Conservation (phyloP, 2,888 invertebrate genomes). For the Linnaemya vulpina region DNA sequence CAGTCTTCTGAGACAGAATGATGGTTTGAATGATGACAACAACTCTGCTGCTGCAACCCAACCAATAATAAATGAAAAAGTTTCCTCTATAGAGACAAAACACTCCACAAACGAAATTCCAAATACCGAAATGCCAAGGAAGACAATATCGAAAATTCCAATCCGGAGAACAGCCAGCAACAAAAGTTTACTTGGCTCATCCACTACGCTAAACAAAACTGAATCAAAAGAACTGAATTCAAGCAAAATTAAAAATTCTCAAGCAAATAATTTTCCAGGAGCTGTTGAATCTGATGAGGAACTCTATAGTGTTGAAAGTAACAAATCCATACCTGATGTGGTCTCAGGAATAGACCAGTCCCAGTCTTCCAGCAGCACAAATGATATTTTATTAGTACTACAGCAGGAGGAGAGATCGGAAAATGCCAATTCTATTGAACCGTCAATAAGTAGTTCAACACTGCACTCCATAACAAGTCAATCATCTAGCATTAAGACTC, state of each 20-base stretch:
- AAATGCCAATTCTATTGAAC: conserved; percentile 55
- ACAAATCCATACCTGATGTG: conserved; percentile 67
- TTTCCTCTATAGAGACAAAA: not conserved
- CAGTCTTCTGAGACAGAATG: not conserved
- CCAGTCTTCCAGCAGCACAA: conserved; percentile 74
- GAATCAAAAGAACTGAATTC: not conserved
- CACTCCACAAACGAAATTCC: not conserved
- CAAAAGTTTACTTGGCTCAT: conserved; percentile 24
- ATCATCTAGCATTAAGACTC: conserved; percentile 71
- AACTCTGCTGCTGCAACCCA: not conserved
- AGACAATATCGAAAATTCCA: conserved; percentile 78
- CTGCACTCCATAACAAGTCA: conserved; percentile 76
- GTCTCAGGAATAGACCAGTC: conserved; percentile 60
- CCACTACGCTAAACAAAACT: not conserved
- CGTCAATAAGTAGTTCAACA: conserved; percentile 75
- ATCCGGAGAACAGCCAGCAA: conserved; percentile 74
- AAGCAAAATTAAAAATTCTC: conserved; percentile 75
- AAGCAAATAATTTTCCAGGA: conserved; percentile 29
- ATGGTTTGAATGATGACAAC: not conserved
- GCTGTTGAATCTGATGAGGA: conserved; percentile 75
- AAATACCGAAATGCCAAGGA: not conserved
- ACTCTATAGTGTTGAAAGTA: conserved; percentile 77
- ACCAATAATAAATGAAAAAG: not conserved
- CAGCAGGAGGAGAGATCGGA: conserved; percentile 36
- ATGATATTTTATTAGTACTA: conserved; percentile 75